These are phyloP conservation scores for Tragelaphus strepsiceros DNA, from an alignment of 2,113 vertebrate genomes.

Conservation along the genomic window DNA sequence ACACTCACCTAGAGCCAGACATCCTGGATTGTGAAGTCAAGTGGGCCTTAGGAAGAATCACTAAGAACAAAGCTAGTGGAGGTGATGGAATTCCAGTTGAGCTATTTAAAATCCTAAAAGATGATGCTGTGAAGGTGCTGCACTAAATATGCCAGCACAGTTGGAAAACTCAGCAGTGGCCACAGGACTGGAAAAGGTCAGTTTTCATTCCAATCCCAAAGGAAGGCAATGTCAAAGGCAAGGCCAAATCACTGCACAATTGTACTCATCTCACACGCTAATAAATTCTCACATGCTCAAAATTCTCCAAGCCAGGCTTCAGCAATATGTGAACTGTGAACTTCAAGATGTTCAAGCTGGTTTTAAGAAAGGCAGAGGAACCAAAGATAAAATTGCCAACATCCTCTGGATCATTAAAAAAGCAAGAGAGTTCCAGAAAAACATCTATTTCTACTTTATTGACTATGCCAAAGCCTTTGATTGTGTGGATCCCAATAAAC, in stretches of 20 bases:
- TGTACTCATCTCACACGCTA: not conserved
- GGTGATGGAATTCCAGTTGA: not conserved
- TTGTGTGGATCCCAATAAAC: not conserved
- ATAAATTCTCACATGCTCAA: not conserved
- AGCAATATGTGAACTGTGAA: not conserved
- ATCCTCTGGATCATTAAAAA: not conserved
- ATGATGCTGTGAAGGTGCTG: not conserved
- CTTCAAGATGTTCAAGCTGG: not conserved
- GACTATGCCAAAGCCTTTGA: not conserved
- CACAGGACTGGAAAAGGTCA: not conserved
- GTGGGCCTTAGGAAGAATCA: not conserved
- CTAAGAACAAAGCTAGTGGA: not conserved
- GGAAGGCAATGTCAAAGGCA: not conserved
- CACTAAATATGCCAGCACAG: not conserved
- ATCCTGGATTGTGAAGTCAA: not conserved
- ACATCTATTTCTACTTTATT: not conserved
- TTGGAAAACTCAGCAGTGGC: not conserved
- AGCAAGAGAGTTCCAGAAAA: not conserved
- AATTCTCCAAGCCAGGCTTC: not conserved
- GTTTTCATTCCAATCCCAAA: not conserved
- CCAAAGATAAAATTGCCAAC: not conserved
- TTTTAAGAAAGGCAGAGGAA: not conserved
- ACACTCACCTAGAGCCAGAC: not conserved
- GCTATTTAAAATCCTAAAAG: not conserved
- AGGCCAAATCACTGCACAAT: not conserved